These are phyloP conservation scores for Microctenopoma lineatum DNA, from an alignment of 2,797 vertebrate species.

Conservation along the genomic window DNA sequence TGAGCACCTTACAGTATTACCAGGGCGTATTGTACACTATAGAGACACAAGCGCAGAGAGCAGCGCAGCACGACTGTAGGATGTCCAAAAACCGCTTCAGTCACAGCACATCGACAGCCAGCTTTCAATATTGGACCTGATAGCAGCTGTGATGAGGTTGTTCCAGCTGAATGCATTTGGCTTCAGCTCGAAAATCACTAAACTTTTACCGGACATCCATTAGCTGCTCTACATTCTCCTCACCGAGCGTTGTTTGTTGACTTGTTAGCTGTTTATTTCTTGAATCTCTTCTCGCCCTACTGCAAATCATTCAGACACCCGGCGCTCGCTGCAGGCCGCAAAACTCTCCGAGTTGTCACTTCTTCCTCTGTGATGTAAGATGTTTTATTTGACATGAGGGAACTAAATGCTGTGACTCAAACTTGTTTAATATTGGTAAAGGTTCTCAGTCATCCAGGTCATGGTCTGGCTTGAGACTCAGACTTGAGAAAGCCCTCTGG, in stretches of 20 bases:
- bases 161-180: constrained; percentile 16
- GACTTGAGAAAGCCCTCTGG: no score
- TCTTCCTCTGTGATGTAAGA: neutral
- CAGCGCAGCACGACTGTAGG: neutral
- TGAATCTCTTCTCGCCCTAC: no score
- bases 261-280: neutral
- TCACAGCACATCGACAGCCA: neutral
- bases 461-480: no score
- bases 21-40: neutral
- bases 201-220: constrained; percentile 9
- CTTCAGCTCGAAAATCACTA: constrained; percentile 3
- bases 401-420: no score
- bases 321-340: neutral
- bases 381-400: no score
- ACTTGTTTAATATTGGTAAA: no score
- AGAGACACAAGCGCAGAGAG: neutral
- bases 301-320: no score
- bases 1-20: neutral
- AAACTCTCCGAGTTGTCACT: neutral
- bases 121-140: constrained; percentile 13
- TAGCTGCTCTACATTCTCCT: neutral
- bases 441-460: no score
- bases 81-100: neutral
- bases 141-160: neutral
- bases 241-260: neutral